phyloP scores from a whole-genome alignment of 2,113 vertebrate genomes.

The Pungitius pungitius region DNA sequence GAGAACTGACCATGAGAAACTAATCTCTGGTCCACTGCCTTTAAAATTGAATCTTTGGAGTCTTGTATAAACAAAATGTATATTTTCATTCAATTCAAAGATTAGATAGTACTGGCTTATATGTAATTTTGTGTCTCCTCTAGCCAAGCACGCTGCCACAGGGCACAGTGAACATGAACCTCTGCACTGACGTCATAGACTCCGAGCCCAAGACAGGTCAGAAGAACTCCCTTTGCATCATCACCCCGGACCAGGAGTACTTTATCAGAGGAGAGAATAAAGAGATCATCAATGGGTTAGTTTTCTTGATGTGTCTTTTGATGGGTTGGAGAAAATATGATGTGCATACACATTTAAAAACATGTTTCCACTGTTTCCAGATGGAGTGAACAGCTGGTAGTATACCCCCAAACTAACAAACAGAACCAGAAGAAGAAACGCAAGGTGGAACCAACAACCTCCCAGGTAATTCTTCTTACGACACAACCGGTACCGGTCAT shows the following conservation, averaged over 20 bases:
- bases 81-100: neutral
- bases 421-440: conserved; percentile 88
- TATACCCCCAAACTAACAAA: conserved; percentile 85
- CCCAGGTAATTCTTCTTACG: conserved; percentile 69
- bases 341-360: neutral
- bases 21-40: too few relatives aligned
- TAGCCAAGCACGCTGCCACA: conserved; percentile 85
- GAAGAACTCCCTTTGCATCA: conserved; percentile 85
- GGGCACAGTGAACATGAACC: conserved; percentile 87
- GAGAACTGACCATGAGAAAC: too few relatives aligned
- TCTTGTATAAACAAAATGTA: neutral
- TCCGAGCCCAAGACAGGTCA: conserved; percentile 85
- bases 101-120: neutral
- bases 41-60: too few relatives aligned
- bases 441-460: conserved; percentile 83
- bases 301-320: neutral
- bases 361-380: conserved; percentile 48
- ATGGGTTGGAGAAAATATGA: neutral
- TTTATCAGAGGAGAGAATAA: conserved; percentile 85
- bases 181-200: conserved; percentile 82
- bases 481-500: neutral
- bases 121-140: conserved; percentile 29
- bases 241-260: conserved; percentile 84
- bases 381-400: conserved; percentile 83
- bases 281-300: conserved; percentile 85